Percentiles rank a stretch among this genome's conserved stretches.
Evolutionary conservation across 2,113 vertebrate genomes (phyloP).

Genomic region (Phaetusa simplex): DNA sequence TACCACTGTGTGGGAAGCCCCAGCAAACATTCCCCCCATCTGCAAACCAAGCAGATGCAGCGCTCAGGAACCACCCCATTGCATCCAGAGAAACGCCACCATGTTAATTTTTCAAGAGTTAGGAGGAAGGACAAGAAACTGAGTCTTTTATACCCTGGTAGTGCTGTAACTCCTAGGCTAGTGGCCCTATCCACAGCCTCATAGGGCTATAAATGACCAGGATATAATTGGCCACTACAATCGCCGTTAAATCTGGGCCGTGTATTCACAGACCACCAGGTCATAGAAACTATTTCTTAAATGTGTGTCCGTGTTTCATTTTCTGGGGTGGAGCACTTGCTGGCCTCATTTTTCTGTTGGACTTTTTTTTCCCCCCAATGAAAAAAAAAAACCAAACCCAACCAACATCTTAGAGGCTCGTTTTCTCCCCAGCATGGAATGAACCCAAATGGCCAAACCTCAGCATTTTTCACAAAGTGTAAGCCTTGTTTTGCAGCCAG

Average conservation of each 20-base stretch:
- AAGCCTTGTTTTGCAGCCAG: conserved; percentile 20
- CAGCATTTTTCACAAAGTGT: conserved; percentile 2
- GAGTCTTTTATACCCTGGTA: neutral
- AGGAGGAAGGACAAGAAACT: neutral
- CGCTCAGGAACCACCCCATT: neutral
- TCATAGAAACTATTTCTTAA: neutral
- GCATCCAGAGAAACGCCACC: neutral
- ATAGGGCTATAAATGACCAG: neutral
- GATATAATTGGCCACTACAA: neutral
- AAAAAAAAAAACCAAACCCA: neutral
- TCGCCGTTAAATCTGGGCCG: neutral
- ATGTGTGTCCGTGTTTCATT: neutral
- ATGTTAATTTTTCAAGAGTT: neutral
- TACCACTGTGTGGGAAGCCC: neutral
- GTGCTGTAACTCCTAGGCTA: neutral
- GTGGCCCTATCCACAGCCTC: neutral
- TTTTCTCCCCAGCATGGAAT: conserved; percentile 1
- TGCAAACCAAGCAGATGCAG: neutral
- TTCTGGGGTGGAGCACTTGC: neutral
- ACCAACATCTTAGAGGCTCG: neutral
- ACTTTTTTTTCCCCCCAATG: neutral
- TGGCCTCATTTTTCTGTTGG: neutral
- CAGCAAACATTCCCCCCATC: neutral
- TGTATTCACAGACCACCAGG: neutral
- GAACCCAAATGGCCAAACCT: neutral